Base-by-base conservation (phyloP, 2,113 vertebrate genomes). In the Patagioenas fasciata region DNA sequence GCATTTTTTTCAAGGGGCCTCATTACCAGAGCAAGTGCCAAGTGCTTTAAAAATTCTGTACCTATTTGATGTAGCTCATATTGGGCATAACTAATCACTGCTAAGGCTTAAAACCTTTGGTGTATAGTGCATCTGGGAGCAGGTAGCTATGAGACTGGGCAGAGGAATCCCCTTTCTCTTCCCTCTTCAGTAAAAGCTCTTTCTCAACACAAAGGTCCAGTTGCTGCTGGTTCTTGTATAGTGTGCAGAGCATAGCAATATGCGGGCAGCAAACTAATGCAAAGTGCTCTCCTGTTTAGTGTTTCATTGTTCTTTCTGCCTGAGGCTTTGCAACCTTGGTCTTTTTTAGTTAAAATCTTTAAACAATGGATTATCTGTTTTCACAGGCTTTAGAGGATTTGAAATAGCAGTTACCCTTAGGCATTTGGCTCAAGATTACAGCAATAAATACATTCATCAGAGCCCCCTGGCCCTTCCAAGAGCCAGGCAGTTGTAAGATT, bases 351-450 rank as follows among this genome's bases (percentile, higher is more conserved):
- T 95, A 95, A 95, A 95, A 80, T 93, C 95, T 95, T 96, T 92
- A 94, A 96, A 96, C 95, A 96, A 93, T 94, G 88, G 92, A 74
- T 96, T 95, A 75, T 97, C 81, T 96, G 90, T 97, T 97, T 97
- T 95, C 69, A 51, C 9, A 57, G 74, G 74, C 94, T 93, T 97
- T 94, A 90, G 87, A 92, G 92, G 81, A 80, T 95, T 96, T 94
- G 95, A 93, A 96, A 94, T 95, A 95, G 91, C 80, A 80, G 80
- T 85, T 62, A 72, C 92, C 92, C 96, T 78, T 84, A 95, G 95
- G 94, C 94, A 75, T 89, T 95, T 95, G 85, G 82, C 89, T 89
- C 72, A 67, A 94, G 94, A 96, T 95, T 90, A 96, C 69, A 93
- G 91, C 70, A 86, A 20, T 95, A 93, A 96, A 72, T 94, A 23